Evolutionary conservation across 2,888 invertebrate species (phyloP).

Genomic region (Lumbricus terrestris): DNA sequence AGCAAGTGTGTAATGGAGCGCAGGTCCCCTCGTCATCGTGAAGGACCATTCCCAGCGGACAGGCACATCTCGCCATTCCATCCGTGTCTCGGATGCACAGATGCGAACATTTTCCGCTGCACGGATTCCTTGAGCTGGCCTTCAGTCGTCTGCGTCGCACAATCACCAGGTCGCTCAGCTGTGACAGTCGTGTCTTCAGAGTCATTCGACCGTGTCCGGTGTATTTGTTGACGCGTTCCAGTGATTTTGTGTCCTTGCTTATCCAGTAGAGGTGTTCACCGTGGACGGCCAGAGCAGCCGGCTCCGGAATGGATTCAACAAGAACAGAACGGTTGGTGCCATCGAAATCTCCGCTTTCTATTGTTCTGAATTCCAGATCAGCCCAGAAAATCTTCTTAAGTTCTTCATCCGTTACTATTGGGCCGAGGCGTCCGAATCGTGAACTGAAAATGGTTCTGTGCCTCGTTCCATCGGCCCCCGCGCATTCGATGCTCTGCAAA

Average conservation of each 20-base stretch:
- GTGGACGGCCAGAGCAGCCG: conserved; percentile 70
- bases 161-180: neutral
- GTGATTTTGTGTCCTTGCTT: conserved; percentile 70
- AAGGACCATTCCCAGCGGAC: conserved; percentile 71
- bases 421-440: conserved; percentile 53
- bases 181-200: conserved; percentile 38
- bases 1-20: conserved; percentile 53
- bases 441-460: conserved; percentile 48
- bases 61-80: conserved; percentile 68
- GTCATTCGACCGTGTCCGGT: conserved; percentile 65
- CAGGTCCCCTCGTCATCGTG: conserved; percentile 66
- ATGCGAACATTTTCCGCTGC: conserved; percentile 6
- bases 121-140: conserved; percentile 64
- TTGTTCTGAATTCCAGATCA: conserved; percentile 68
- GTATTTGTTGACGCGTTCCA: conserved; percentile 71
- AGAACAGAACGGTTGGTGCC: conserved; percentile 64
- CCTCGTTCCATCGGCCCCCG: conserved; percentile 75
- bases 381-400: conserved; percentile 81
- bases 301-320: conserved; percentile 65
- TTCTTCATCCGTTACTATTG: conserved; percentile 59
- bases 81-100: conserved; percentile 62
- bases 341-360: conserved; percentile 80
- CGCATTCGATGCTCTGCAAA: conserved; percentile 76
- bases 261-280: conserved; percentile 72
- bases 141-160: conserved; percentile 66